Percentiles rank a stretch among this genome's conserved stretches.
These are phyloP conservation scores for Drosophila longiperda DNA, from an alignment of 2,888 invertebrate species.

Conservation along the genomic window DNA sequence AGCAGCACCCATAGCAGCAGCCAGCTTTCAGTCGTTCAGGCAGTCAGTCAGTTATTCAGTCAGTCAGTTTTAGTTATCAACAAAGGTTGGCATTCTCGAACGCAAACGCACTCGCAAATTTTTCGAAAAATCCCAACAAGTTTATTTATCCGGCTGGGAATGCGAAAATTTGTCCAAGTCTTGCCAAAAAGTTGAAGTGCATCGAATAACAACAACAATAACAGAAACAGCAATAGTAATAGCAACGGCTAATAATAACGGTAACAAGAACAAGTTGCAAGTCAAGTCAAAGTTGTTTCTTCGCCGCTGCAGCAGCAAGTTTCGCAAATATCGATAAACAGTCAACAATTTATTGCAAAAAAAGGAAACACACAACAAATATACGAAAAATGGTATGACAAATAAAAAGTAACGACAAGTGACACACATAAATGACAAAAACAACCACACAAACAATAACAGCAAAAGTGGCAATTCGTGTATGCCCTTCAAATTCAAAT, in stretches of 20 bases:
- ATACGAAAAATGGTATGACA: conserved; percentile 31
- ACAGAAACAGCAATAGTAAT: not conserved
- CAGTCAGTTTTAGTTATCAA: conserved; percentile 35
- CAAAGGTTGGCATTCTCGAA: conserved; percentile 22
- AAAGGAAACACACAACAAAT: conserved; percentile 21
- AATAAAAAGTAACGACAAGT: conserved; percentile 40
- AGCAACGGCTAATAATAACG: conserved; percentile 26
- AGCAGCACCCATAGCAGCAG: conserved; percentile 53
- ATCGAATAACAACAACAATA: conserved; percentile 23
- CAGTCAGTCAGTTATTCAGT: conserved; percentile 9
- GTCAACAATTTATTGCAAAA: conserved; percentile 28
- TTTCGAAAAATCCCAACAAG: conserved; percentile 58
- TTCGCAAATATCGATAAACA: conserved; percentile 26
- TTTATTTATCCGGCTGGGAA: conserved; percentile 50
- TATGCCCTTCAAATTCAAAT: conserved; percentile 63
- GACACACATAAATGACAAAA: conserved; percentile 46
- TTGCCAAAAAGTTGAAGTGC: conserved; percentile 57
- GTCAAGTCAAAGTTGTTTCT: conserved; percentile 50
- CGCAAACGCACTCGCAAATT: conserved; percentile 43
- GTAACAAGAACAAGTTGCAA: conserved; percentile 56
- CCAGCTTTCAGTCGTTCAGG: conserved; percentile 19
- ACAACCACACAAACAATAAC: conserved; percentile 22
- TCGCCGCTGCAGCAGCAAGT: conserved; percentile 19
- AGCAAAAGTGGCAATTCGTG: conserved; percentile 34
- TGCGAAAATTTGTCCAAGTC: conserved; percentile 59